phyloP scores from a whole-genome alignment of 2,888 invertebrate species.

The Muscina levida region DNA sequence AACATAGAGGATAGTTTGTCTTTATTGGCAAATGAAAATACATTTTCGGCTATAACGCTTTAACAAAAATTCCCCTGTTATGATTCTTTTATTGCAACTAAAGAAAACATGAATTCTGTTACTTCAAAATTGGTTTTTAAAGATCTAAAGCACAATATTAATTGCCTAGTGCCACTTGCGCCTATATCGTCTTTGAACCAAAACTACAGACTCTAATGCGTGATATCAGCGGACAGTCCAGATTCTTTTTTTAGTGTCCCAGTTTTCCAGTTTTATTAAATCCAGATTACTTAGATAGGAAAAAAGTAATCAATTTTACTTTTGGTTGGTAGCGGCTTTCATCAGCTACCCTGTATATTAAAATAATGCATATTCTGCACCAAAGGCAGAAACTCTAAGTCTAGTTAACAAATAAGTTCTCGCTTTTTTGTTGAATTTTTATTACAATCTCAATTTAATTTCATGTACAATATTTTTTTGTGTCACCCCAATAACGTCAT shows the following conservation, averaged over 20 bases:
- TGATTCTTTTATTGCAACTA: not conserved
- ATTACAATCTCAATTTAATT: conserved; percentile 1
- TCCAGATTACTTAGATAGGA: no score
- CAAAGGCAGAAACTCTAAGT: no score
- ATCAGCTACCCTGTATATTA: no score
- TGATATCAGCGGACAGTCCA: no score
- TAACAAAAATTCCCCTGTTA: not conserved
- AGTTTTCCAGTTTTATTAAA: no score
- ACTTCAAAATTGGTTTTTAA: not conserved
- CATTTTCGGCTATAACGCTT: not conserved
- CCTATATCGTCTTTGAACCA: no score
- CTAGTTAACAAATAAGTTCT: no score
- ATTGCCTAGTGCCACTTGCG: not conserved
- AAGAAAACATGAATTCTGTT: not conserved
- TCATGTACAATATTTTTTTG: not conserved
- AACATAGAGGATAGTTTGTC: not conserved
- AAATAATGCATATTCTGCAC: no score
- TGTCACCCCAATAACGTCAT: not conserved
- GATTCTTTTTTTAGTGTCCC: no score
- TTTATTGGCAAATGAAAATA: conserved; percentile 12
- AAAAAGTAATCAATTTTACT: no score
- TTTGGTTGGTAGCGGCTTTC: no score
- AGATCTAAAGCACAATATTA: not conserved
- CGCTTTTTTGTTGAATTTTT: conserved; percentile 3
- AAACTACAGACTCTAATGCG: no score